Evolutionary conservation across 2,113 vertebrate species (phyloP).

Genomic region (Noctilio leporinus): DNA sequence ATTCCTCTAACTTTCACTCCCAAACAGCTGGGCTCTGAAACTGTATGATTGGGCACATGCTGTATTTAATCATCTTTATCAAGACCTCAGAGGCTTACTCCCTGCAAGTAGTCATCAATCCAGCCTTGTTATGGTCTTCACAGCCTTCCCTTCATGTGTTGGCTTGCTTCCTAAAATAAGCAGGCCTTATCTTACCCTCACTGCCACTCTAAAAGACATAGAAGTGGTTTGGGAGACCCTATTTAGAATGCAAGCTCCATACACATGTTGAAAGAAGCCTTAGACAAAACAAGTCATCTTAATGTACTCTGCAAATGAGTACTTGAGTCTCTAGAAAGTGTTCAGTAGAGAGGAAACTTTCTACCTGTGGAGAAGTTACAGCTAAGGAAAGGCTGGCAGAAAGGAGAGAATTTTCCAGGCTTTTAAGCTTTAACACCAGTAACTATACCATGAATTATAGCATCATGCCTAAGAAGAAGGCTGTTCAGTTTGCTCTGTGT

Average conservation of each 20-base stretch:
- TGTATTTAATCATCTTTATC: conserved; percentile 59
- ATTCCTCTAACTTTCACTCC: neutral
- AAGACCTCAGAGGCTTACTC: conserved; percentile 34
- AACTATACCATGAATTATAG: neutral
- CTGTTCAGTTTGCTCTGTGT: neutral
- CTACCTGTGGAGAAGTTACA: neutral
- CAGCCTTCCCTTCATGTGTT: neutral
- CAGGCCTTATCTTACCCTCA: neutral
- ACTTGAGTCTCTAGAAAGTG: neutral
- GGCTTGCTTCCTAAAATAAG: neutral
- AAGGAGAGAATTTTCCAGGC: neutral
- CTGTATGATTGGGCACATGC: conserved; percentile 37
- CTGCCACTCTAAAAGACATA: neutral
- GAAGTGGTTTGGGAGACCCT: neutral
- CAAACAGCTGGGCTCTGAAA: conserved; percentile 46
- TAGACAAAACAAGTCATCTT: neutral
- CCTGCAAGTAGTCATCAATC: neutral
- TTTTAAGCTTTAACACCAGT: conserved; percentile 1
- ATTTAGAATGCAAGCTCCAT: neutral
- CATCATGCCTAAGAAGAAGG: neutral
- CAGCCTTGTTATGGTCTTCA: neutral
- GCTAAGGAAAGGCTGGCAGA: neutral
- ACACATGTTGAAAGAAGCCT: neutral
- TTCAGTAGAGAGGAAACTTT: neutral
- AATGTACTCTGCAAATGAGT: neutral